Conservation (phyloP, 2,113 vertebrate genomes). For the Stomatorhinus ivindoensis region DNA sequence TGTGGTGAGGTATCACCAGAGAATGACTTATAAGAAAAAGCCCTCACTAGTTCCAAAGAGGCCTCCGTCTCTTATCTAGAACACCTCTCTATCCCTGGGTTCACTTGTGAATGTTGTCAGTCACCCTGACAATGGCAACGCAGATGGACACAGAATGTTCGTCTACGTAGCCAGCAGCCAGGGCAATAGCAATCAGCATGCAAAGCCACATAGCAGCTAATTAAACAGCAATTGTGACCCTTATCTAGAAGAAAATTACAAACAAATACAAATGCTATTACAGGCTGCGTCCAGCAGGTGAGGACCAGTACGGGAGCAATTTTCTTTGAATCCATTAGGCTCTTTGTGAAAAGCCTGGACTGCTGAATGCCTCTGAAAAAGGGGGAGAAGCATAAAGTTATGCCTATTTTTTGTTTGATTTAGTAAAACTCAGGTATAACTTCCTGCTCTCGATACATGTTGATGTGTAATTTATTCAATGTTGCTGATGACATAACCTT, state of each 20-base stretch:
- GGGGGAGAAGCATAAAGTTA: neutral
- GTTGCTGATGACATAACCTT: neutral
- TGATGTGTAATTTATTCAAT: neutral
- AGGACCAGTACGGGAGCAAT: neutral
- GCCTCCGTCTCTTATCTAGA: neutral
- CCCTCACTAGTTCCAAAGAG: neutral
- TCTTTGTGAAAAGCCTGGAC: neutral
- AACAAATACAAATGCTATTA: neutral
- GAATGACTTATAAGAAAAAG: neutral
- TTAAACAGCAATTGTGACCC: neutral
- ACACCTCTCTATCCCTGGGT: neutral
- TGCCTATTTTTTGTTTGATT: neutral
- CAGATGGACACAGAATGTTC: neutral
- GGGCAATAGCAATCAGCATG: neutral
- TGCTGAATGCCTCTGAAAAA: neutral
- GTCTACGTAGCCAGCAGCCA: neutral
- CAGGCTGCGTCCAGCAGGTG: neutral
- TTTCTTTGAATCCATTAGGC: neutral
- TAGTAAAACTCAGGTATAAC: neutral
- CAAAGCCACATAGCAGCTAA: neutral
- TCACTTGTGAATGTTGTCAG: neutral
- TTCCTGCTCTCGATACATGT: neutral
- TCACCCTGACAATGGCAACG: neutral
- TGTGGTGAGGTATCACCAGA: neutral
- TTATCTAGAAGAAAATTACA: neutral